Conservation (phyloP, 2,888 invertebrate genomes). For the Tetragonisca angustula region DNA sequence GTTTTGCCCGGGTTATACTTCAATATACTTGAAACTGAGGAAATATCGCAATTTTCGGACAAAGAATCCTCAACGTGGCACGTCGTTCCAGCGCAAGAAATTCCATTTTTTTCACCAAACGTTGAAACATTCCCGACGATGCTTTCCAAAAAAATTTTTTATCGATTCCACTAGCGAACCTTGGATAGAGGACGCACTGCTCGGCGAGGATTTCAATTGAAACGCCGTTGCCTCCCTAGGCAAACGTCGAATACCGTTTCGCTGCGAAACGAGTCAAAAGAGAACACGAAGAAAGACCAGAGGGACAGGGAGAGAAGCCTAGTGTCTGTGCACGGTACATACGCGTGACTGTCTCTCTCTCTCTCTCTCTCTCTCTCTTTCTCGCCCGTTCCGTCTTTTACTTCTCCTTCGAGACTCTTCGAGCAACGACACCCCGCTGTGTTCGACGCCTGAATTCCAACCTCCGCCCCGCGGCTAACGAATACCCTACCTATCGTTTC, state of each 20-base stretch:
- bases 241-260: not conserved
- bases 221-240: not conserved
- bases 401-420: conserved; percentile 58
- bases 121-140: no score
- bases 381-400: conserved; percentile 29
- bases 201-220: not conserved
- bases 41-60: no score
- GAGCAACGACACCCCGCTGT: conserved; percentile 79
- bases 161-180: no score
- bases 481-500: conserved; percentile 70
- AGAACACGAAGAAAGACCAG: conserved; percentile 30
- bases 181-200: no score
- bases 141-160: no score
- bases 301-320: conserved; percentile 42
- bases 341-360: conserved; percentile 8
- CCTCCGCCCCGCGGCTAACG: conserved; percentile 81
- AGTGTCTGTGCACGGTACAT: conserved; percentile 56
- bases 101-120: no score
- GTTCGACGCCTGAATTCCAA: conserved; percentile 81
- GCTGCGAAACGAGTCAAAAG: conserved; percentile 22
- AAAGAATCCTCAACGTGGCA: no score
- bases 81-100: no score
- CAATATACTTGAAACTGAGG: no score
- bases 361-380: not conserved
- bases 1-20: no score